Base-by-base conservation (phyloP, 2,797 vertebrate species). In the Botia almorhae region DNA sequence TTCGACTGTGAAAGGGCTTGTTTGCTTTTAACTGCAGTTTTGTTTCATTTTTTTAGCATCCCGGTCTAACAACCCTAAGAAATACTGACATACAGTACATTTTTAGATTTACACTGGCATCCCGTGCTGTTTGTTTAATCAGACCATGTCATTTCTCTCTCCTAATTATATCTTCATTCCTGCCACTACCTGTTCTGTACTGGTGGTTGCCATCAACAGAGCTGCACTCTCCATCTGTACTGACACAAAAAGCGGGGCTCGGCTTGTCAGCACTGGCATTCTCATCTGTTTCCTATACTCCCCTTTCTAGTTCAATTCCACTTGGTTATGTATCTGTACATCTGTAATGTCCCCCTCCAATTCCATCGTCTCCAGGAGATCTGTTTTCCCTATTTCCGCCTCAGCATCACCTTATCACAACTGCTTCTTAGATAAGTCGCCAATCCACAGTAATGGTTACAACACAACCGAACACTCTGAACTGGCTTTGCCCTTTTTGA, bases 241-340 rank as follows among this genome's bases (percentile, higher is more conserved):
- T 36, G 64, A 36, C 67, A 71, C 76, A 70, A 48, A 61, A 14
- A 81, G 39, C 48, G 50, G 60, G 23, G 43, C 36, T 16, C 60
- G 56, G 78, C 71, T 74, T 68, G 70, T 64, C 80, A 61, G 65
- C 51, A 33, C 80, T 26, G 48, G 46, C 65, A 70, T 76, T 75
- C 58, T 75, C 74, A 76, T 71, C 58, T n/a, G 3, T 64, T 63
- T 64, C 73, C 73, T 58, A 76, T 55, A 72, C 58, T 21, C 21
- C 56, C 11, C 33, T 39, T 60, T 74, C 39, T n/a, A 78, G 50
- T 78, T 65, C 69, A 74, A 65, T 56, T 68, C 61, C 68, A 48
- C 26, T 68, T 72, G 69, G 63, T 50, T 67, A 64, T 69, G 61
- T 68, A 73, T 81, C 74, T 46, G 10, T 80, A 73, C 77, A 76